Conservation (phyloP, 2,797 vertebrate species). For the Pseudotriccus pelzelni region DNA sequence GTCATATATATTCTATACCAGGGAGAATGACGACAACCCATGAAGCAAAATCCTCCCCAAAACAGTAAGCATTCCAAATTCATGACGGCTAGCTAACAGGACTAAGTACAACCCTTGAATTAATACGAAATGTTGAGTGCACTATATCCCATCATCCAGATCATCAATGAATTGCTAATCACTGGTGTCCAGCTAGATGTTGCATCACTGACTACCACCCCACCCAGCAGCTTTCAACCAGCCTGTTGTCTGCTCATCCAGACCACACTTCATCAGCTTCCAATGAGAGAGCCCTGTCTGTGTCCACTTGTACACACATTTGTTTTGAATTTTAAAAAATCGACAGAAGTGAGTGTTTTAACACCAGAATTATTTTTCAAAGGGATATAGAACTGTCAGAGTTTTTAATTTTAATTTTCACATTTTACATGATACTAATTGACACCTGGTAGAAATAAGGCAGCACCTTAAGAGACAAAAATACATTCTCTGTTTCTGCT, state of each 20-base stretch:
- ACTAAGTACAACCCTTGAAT: slow-evolving; percentile 19
- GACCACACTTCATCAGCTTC: not conserved
- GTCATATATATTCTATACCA: not conserved
- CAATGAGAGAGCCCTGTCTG: not conserved
- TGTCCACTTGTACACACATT: not conserved
- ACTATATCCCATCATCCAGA: not conserved
- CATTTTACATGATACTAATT: not conserved
- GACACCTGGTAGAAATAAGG: not conserved
- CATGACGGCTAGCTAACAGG: slow-evolving; percentile 15
- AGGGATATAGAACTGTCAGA: not conserved
- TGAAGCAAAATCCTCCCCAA: not conserved
- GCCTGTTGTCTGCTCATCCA: not conserved
- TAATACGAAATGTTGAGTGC: not conserved
- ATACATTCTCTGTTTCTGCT: not conserved
- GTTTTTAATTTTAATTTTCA: not conserved
- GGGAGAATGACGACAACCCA: not conserved
- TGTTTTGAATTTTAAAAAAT: not conserved
- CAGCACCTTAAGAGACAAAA: not conserved
- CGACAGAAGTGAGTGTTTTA: not conserved
- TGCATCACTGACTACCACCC: not conserved
- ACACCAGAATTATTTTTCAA: not conserved
- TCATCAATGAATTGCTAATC: not conserved
- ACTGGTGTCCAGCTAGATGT: not conserved
- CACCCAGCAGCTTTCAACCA: not conserved
- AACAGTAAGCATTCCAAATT: not conserved